A percentile compares a stretch with the other conserved stretches of the same genome.
phyloP scores from a whole-genome alignment of 2,113 vertebrate genomes.

The Pterocles burchelli region DNA sequence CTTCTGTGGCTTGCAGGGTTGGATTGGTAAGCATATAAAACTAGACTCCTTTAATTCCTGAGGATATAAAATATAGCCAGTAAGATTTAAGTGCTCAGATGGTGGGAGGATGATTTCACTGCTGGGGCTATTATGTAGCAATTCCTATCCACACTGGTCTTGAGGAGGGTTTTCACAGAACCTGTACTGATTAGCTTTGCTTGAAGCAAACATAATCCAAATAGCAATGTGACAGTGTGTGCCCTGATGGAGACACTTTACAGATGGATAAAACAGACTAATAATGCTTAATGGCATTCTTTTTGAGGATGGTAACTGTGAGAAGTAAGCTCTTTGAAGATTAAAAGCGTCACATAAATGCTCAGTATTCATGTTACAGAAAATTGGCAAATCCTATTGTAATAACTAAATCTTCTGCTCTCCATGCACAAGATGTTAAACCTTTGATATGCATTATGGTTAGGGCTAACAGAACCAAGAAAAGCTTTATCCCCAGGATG shows the following conservation, averaged over 20 bases:
- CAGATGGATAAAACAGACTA: conserved; percentile 28
- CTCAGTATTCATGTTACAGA: background rate
- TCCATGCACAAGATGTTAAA: background rate
- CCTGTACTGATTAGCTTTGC: background rate
- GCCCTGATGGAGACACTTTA: background rate
- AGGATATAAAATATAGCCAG: background rate
- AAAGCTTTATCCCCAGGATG: background rate
- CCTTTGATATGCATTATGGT: background rate
- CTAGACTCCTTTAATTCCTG: background rate
- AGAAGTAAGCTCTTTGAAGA: conserved; percentile 57
- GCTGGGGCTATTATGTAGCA: background rate
- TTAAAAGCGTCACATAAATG: conserved; percentile 35
- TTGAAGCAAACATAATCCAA: conserved; percentile 11
- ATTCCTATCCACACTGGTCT: background rate
- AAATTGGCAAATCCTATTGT: conserved; percentile 49
- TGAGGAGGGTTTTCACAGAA: background rate
- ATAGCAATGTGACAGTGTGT: background rate
- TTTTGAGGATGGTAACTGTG: background rate
- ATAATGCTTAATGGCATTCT: conserved; percentile 47
- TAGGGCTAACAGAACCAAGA: background rate
- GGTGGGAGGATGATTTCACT: background rate
- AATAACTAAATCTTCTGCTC: conserved; percentile 7
- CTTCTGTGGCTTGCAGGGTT: background rate
- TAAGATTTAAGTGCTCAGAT: background rate
- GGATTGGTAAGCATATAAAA: background rate